A percentile compares a stretch with the other conserved stretches of the same genome.
These are phyloP conservation scores for Stigmatopora nigra DNA, from an alignment of 2,113 vertebrate genomes.

Conservation along the genomic window DNA sequence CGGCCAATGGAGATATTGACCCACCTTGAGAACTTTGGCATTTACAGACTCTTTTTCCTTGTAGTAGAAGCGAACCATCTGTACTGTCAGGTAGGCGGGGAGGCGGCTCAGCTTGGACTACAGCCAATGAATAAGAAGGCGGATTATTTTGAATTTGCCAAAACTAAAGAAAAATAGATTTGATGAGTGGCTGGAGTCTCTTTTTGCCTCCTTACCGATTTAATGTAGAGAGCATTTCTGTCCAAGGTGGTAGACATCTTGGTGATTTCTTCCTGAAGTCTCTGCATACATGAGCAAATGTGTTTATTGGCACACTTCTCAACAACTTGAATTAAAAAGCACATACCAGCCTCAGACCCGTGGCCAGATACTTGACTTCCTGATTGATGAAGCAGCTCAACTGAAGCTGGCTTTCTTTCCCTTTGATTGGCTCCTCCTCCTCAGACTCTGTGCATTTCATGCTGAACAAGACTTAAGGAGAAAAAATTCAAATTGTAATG, in stretches of 20 bases:
- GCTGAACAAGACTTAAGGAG: constrained; percentile 71
- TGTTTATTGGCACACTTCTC: background rate
- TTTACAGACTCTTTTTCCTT: constrained; percentile 99
- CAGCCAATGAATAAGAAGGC: background rate
- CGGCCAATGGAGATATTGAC: background rate
- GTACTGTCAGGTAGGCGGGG: constrained; percentile 92
- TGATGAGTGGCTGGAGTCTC: background rate
- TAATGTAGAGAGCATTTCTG: constrained; percentile 94
- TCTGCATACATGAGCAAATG: constrained; percentile 59
- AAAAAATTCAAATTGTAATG: background rate
- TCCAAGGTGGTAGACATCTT: constrained; percentile 90
- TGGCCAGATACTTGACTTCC: constrained; percentile 97
- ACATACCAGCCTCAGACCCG: constrained; percentile 90
- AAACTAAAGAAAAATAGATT: background rate
- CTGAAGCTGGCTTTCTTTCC: constrained; percentile 91
- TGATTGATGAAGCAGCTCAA: constrained; percentile 99
- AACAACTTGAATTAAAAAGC: background rate
- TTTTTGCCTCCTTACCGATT: constrained; percentile 79
- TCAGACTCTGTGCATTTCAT: constrained; percentile 98
- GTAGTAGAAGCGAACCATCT: constrained; percentile 99
- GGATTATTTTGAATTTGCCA: background rate
- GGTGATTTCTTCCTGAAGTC: constrained; percentile 97
- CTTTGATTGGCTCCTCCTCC: constrained; percentile 91
- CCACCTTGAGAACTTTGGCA: constrained; percentile 98
- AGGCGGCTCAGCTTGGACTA: constrained; percentile 94